phyloP scores from a whole-genome alignment of 2,113 vertebrate species.

The Plotosus lineatus region DNA sequence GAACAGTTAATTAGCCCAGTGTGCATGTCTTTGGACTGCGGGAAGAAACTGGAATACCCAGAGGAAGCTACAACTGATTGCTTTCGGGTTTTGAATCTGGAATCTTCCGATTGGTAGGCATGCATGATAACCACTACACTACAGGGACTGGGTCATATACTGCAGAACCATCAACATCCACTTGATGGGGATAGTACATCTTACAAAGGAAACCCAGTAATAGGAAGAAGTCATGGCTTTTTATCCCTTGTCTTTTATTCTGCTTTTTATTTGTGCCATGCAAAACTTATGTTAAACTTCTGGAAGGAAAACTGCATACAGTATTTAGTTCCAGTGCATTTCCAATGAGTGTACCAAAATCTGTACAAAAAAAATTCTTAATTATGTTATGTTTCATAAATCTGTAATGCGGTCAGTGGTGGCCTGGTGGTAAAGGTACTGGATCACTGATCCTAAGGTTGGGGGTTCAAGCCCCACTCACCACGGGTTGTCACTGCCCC shows the following conservation, averaged over 20 bases:
- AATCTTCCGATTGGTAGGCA: too few relatives aligned
- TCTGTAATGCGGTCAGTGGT: too few relatives aligned
- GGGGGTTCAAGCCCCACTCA: too few relatives aligned
- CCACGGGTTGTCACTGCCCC: too few relatives aligned
- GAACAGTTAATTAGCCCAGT: too few relatives aligned
- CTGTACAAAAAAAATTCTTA: neutral
- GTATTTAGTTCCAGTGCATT: neutral
- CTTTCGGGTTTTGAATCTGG: too few relatives aligned
- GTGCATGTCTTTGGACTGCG: too few relatives aligned
- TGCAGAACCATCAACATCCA: constrained; percentile 26
- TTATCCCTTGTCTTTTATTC: neutral
- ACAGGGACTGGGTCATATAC: neutral
- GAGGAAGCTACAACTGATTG: too few relatives aligned
- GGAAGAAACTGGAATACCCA: too few relatives aligned
- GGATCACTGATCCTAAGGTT: too few relatives aligned
- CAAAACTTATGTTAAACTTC: neutral
- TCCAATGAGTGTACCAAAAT: neutral
- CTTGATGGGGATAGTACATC: constrained; percentile 43
- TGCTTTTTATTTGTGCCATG: neutral
- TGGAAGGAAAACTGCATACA: neutral
- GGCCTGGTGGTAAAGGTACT: too few relatives aligned
- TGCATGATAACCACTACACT: too few relatives aligned
- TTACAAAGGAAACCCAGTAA: neutral
- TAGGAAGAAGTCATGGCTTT: neutral
- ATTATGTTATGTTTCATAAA: neutral